Evolutionary conservation across 2,113 vertebrate species (phyloP).

Genomic region (Plotosus lineatus): DNA sequence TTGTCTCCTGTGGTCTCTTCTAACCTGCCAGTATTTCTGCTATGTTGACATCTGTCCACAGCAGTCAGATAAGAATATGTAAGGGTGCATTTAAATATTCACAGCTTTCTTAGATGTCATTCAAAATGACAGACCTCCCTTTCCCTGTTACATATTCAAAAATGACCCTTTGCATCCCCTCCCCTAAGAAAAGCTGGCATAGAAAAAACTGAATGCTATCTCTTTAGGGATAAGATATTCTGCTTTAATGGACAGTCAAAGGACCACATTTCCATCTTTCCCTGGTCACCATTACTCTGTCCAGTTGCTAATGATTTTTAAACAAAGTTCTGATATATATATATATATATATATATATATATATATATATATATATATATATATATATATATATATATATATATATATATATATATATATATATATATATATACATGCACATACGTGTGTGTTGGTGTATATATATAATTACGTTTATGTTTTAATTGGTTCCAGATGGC

Average conservation of each 20-base stretch:
- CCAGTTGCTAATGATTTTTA: conserved; percentile 2
- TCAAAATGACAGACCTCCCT: conserved; percentile 73
- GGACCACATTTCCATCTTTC: conserved; percentile 4
- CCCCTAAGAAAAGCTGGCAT: conserved; percentile 53
- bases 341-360: neutral
- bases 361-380: too few relatives aligned
- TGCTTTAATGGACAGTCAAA: conserved; percentile 29
- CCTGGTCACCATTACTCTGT: neutral
- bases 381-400: too few relatives aligned
- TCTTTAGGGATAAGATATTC: conserved; percentile 23
- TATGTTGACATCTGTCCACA: conserved; percentile 73
- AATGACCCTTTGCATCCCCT: conserved; percentile 63
- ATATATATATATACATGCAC: too few relatives aligned
- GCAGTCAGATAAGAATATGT: conserved; percentile 75
- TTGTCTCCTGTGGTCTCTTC: conserved; percentile 47
- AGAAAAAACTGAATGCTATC: conserved; percentile 17
- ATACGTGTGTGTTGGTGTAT: too few relatives aligned
- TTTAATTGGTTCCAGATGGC: too few relatives aligned
- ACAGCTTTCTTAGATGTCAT: conserved; percentile 77
- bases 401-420: too few relatives aligned
- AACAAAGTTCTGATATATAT: conserved; percentile 6
- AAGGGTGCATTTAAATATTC: conserved; percentile 72
- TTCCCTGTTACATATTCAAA: conserved; percentile 72
- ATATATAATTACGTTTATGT: too few relatives aligned
- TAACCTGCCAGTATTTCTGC: conserved; percentile 71